Conservation (phyloP, 2,888 invertebrate species). For the Xanthorhoe spadicearia region DNA sequence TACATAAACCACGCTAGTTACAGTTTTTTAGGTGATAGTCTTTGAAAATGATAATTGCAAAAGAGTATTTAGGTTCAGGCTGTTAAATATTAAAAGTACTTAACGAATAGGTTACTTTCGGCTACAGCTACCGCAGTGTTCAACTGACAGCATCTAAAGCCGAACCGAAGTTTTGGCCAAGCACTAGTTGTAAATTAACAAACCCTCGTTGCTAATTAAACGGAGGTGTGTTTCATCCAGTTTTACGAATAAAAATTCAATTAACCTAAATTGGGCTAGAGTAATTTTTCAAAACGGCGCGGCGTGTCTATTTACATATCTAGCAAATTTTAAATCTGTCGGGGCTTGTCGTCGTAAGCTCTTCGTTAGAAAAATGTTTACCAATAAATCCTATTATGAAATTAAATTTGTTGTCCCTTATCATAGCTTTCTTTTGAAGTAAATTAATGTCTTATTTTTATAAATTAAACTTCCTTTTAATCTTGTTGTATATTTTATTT, state of each 20-base stretch:
- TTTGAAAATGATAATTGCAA: neutral
- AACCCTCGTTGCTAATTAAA: slow-evolving; percentile 80
- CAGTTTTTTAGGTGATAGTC: neutral
- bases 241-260: slow-evolving; percentile 80
- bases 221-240: slow-evolving; percentile 76
- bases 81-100: neutral
- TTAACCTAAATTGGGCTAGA: slow-evolving; percentile 75
- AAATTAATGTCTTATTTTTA: slow-evolving; percentile 46
- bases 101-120: slow-evolving; percentile 1
- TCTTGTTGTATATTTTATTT: neutral
- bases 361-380: slow-evolving; percentile 52
- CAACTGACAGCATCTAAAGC: slow-evolving; percentile 10
- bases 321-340: slow-evolving; percentile 55
- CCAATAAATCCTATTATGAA: slow-evolving; percentile 51
- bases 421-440: slow-evolving; percentile 40
- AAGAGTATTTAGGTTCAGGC: neutral
- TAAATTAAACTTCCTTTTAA: slow-evolving; percentile 6
- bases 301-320: slow-evolving; percentile 65
- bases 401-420: slow-evolving; percentile 46
- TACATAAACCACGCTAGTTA: too few species aligned
- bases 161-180: slow-evolving; percentile 18
- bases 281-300: slow-evolving; percentile 66
- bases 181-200: slow-evolving; percentile 75
- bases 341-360: slow-evolving; percentile 51
- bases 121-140: slow-evolving; percentile 3